Evolutionary conservation across 2,888 invertebrate genomes (phyloP).

Genomic region (Dendrolimus pini): DNA sequence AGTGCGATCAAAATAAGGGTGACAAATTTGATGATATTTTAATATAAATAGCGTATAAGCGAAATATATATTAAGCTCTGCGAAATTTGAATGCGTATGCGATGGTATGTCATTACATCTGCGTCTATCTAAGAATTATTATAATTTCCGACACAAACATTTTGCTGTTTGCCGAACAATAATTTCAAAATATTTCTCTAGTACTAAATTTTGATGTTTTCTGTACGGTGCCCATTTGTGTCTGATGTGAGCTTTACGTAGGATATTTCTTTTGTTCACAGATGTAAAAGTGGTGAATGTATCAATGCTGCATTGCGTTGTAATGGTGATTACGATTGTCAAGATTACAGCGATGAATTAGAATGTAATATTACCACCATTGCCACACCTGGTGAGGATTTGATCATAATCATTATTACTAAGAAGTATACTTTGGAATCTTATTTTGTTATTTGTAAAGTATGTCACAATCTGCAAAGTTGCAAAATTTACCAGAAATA

Average conservation of each 20-base stretch:
- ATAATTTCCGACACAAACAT: no score
- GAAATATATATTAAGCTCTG: conserved; percentile 3
- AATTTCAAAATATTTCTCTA: no score
- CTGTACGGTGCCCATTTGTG: no score
- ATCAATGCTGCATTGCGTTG: conserved; percentile 61
- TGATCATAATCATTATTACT: neutral
- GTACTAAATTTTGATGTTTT: no score
- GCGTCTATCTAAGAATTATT: no score
- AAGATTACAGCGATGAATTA: conserved; percentile 75
- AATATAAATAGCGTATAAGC: neutral
- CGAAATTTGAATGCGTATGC: neutral
- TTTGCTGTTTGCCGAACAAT: no score
- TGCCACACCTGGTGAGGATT: conserved; percentile 30
- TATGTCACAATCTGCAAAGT: neutral
- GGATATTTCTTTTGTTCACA: conserved; percentile 30
- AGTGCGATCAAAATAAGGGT: no score
- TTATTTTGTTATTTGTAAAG: neutral
- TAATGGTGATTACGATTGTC: conserved; percentile 76
- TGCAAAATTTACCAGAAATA: no score
- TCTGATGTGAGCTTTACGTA: neutral
- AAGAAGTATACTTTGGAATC: neutral
- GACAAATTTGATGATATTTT: no score
- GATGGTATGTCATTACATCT: neutral
- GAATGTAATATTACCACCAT: conserved; percentile 60
- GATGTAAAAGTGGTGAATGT: conserved; percentile 67